Percentiles rank a stretch among this genome's conserved stretches.
Evolutionary conservation across 2,113 vertebrate species (phyloP).

Genomic region (Holacanthus passer): DNA sequence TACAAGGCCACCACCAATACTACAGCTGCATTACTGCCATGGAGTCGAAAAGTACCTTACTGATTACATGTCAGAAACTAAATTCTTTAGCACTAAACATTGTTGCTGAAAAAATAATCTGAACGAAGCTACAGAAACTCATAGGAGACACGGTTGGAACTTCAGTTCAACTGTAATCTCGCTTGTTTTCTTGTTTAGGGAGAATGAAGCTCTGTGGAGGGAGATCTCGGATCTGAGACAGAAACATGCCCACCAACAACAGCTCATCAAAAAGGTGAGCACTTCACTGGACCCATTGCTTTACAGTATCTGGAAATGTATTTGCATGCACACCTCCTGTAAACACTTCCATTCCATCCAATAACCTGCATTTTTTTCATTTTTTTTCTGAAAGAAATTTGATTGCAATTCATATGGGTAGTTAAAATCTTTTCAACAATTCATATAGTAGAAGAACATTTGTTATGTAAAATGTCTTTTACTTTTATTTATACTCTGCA

Average conservation of each 20-base stretch:
- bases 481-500: too few relatives aligned
- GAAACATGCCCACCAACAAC: constrained; percentile 94
- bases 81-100: too few relatives aligned
- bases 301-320: background rate
- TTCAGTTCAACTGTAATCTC: background rate
- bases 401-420: background rate
- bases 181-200: constrained; percentile 80
- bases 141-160: background rate
- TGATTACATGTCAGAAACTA: background rate
- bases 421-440: background rate
- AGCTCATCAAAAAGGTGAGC: constrained; percentile 94
- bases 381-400: background rate
- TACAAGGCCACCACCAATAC: too few relatives aligned
- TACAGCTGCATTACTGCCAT: too few relatives aligned
- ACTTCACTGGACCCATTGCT: background rate
- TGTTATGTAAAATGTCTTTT: too few relatives aligned
- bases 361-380: background rate
- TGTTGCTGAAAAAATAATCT: background rate
- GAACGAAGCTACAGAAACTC: background rate
- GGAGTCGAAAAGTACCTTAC: background rate
- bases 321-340: background rate
- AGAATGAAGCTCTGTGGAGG: constrained; percentile 96
- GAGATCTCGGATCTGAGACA: constrained; percentile 94
- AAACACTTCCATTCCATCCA: background rate
- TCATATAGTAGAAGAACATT: background rate